Evolutionary conservation across 1,140 invertebrate genomes (phyloP).

Genomic region (Bombyx mori): ASM3026992v2 NC_085131.1:5471001-5471500

Average conservation of each 20-base stretch:
- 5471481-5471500: too few relatives aligned
- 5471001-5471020: too few relatives aligned
- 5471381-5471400: too few relatives aligned
- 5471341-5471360: too few relatives aligned
- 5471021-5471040: too few relatives aligned
- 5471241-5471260: constrained; percentile 93
- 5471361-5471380: too few relatives aligned
- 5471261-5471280: constrained; percentile 88
- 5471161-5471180: constrained; percentile 87
- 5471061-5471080: constrained; percentile 87
- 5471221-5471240: constrained; percentile 94
- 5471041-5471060: constrained; percentile 51
- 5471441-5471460: too few relatives aligned
- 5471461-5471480: too few relatives aligned
- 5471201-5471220: constrained; percentile 77
- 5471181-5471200: constrained; percentile 89
- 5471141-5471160: constrained; percentile 87
- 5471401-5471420: too few relatives aligned
- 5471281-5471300: constrained; percentile 72
- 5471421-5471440: too few relatives aligned
- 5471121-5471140: constrained; percentile 90
- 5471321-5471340: too few relatives aligned
- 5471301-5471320: too few relatives aligned
- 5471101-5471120: constrained; percentile 91
- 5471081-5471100: constrained; percentile 95